Percentiles rank a stretch among this genome's conserved stretches.
phyloP scores from a whole-genome alignment of 1,140 invertebrate species.

The Uloborus diversus region DNA sequence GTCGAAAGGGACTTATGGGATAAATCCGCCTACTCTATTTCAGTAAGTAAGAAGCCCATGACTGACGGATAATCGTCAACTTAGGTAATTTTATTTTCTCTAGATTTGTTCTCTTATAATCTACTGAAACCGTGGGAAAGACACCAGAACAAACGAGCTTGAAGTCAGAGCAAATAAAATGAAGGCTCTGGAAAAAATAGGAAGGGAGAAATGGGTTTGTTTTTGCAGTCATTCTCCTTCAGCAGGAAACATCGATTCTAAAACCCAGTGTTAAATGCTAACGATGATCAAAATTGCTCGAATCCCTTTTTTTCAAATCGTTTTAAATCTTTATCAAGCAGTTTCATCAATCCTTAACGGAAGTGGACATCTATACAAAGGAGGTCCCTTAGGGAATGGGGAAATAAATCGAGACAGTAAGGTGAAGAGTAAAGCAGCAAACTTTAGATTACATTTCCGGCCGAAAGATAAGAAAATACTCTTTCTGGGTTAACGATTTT shows the following conservation, averaged over 20 bases:
- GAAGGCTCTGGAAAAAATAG: not conserved
- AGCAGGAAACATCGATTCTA: slow-evolving; percentile 30
- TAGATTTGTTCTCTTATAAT: slow-evolving; percentile 28
- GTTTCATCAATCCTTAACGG: slow-evolving; percentile 23
- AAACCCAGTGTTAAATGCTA: slow-evolving; percentile 20
- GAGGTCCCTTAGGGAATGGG: not conserved
- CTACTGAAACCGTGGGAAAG: slow-evolving; percentile 9
- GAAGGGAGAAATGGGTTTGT: not conserved
- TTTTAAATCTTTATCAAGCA: slow-evolving; percentile 33
- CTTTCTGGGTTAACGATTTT: not conserved
- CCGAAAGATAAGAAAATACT: not conserved
- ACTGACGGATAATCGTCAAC: slow-evolving; percentile 12
- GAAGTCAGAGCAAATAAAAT: slow-evolving; percentile 30
- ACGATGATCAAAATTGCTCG: slow-evolving; percentile 28
- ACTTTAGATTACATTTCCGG: slow-evolving; percentile 36
- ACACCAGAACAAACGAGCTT: slow-evolving; percentile 23
- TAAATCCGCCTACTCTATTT: slow-evolving; percentile 9
- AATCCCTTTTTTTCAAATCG: not conserved
- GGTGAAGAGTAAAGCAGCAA: slow-evolving; percentile 1
- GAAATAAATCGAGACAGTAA: not conserved
- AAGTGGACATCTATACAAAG: not conserved
- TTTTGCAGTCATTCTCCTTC: slow-evolving; percentile 12
- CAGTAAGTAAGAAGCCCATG: slow-evolving; percentile 19
- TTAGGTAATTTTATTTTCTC: slow-evolving; percentile 28
- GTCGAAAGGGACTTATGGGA: slow-evolving; percentile 10